Conservation (phyloP, 2,113 vertebrate species). For the Harpagus bidentatus region DNA sequence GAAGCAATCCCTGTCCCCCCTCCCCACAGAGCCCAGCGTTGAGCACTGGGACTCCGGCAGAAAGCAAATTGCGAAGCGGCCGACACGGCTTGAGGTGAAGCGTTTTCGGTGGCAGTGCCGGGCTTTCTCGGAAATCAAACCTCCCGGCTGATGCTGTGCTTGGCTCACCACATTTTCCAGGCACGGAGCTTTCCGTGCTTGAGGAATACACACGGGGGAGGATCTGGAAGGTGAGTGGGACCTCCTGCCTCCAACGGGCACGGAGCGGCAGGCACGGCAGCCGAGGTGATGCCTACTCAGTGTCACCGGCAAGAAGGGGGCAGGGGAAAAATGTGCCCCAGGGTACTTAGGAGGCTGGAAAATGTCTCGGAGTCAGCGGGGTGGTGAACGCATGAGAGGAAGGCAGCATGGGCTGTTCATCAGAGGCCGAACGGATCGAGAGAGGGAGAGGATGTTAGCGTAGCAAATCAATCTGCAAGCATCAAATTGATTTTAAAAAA, state of each 20-base stretch:
- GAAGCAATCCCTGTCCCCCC: neutral
- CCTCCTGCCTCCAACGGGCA: neutral
- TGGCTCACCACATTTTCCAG: neutral
- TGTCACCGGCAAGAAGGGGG: neutral
- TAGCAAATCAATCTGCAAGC: neutral
- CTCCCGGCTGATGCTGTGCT: neutral
- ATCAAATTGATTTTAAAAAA: conserved; percentile 21
- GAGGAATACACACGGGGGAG: neutral
- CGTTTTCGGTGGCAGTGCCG: neutral
- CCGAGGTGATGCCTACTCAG: neutral
- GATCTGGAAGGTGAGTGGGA: neutral
- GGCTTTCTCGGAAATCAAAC: neutral
- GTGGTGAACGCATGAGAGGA: neutral
- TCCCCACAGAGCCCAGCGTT: neutral
- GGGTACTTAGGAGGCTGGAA: neutral
- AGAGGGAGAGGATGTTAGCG: neutral
- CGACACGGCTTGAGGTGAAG: neutral
- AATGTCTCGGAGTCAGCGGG: neutral
- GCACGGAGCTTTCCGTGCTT: neutral
- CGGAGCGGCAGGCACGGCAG: neutral
- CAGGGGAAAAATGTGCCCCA: neutral
- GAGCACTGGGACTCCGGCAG: neutral
- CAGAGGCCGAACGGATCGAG: neutral
- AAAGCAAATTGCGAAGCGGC: neutral
- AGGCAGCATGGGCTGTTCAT: neutral